Conservation (phyloP, 2,888 invertebrate species). For the Spilosoma lubricipeda region DNA sequence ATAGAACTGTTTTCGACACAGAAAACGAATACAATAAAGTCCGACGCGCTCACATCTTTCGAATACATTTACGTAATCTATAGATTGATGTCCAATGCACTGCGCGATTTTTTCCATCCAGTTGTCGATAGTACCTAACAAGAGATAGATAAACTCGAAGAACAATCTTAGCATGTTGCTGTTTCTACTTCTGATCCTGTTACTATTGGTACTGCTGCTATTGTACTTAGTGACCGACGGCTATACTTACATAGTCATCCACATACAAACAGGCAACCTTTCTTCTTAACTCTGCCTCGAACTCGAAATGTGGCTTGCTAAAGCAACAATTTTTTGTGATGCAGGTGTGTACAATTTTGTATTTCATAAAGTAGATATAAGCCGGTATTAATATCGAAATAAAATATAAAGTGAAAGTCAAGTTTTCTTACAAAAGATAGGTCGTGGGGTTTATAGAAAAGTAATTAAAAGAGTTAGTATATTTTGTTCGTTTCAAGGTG, state of each 20-base stretch:
- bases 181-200: background rate
- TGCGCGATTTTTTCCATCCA: background rate
- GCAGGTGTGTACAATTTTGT: background rate
- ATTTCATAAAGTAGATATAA: background rate
- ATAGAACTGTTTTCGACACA: constrained; percentile 1
- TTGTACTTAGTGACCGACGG: background rate
- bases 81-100: background rate
- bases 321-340: background rate
- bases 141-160: background rate
- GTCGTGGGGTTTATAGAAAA: background rate
- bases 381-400: background rate
- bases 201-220: background rate
- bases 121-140: background rate
- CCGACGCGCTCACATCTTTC: background rate
- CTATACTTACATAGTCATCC: background rate
- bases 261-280: background rate
- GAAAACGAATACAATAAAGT: constrained; percentile 6
- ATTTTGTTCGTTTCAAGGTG: background rate
- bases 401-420: background rate
- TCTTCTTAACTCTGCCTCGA: background rate
- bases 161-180: background rate
- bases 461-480: background rate
- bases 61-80: constrained; percentile 10
- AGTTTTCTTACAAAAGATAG: background rate
- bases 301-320: background rate